Evolutionary conservation across 2,888 invertebrate species (phyloP).

Genomic region (Parnassius mnemosyne): DNA sequence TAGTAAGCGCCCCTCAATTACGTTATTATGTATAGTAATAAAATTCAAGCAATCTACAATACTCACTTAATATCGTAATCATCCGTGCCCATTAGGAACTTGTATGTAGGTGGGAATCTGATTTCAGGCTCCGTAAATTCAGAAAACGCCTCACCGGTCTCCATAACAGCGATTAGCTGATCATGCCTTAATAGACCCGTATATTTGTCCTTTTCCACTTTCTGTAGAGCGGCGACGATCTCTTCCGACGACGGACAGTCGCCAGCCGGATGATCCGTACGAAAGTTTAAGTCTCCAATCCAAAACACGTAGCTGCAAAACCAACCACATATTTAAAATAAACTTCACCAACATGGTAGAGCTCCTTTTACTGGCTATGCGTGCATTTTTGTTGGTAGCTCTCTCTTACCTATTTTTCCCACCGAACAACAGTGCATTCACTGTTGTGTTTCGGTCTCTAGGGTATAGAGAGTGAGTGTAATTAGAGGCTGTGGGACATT

Average conservation of each 20-base stretch:
- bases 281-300: slow-evolving; percentile 95
- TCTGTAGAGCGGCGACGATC: slow-evolving; percentile 83
- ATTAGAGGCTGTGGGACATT: too few species aligned
- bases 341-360: too few species aligned
- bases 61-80: slow-evolving; percentile 90
- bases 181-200: slow-evolving; percentile 86
- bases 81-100: slow-evolving; percentile 87
- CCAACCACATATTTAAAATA: too few species aligned
- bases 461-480: too few species aligned
- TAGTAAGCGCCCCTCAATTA: too few species aligned
- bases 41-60: not conserved
- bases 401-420: too few species aligned
- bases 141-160: slow-evolving; percentile 89
- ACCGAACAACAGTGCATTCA: too few species aligned
- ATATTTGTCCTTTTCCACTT: slow-evolving; percentile 84
- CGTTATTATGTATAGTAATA: too few species aligned
- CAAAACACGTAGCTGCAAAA: slow-evolving; percentile 89
- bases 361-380: too few species aligned
- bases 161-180: slow-evolving; percentile 86
- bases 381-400: too few species aligned
- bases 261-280: slow-evolving; percentile 84
- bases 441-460: too few species aligned
- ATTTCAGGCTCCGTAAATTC: slow-evolving; percentile 87
- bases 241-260: slow-evolving; percentile 82
- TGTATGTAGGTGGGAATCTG: slow-evolving; percentile 93